Base-by-base conservation (phyloP, 2,888 invertebrate genomes). In the Campopleginae sp. region DNA sequence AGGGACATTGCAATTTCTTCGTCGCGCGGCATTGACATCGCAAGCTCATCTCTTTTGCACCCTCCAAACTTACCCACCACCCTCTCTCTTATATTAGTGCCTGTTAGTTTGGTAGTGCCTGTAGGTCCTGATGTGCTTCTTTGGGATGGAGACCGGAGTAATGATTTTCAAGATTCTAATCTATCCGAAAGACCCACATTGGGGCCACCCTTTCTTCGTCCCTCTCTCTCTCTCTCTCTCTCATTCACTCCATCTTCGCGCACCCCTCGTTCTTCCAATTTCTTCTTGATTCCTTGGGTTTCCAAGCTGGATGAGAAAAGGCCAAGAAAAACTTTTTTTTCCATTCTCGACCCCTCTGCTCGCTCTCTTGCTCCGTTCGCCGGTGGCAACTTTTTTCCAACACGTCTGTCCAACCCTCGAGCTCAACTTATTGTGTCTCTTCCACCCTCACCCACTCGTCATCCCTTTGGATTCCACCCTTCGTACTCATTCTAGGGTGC, bases 141-240 rank as follows among this genome's bases (percentile, higher is more conserved):
- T 51, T 14, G 66, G 68, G 75, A 78, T 85, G 63, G 82, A 84
- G 78, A 79, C 58, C 78, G 75, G 85, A 88, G 89, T 90, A 91
- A 91, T 91, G 91, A 91, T 91, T 92, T 90, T 91, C 90, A 88
- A 90, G 91, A 91, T 91, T 91, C 90, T 92, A 92, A 92, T 92
- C 91, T 89, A 88, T 89, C 88, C 87, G 86, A 84, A 86, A 87
- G 87, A 89, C 89, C 74, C 80, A 72, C 66, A 66, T 74, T 82
- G 78, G 65, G 78, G 65, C 7, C 66, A 19, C 61, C 44, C 44
- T 7, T 65, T 65, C 38, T 7, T 7, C 7, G 6, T 63, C 70
- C 63, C 68, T 51, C 66, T 66, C 33, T 61, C 48, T 74, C 23
- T 66, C 63, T 27, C 31, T 66, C 51, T 44, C 44, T 76, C 23